Evolutionary conservation across 2,888 invertebrate genomes (phyloP), one percentile per base, ranked within the genome.

Genomic region (Chironomus riparius): DNA sequence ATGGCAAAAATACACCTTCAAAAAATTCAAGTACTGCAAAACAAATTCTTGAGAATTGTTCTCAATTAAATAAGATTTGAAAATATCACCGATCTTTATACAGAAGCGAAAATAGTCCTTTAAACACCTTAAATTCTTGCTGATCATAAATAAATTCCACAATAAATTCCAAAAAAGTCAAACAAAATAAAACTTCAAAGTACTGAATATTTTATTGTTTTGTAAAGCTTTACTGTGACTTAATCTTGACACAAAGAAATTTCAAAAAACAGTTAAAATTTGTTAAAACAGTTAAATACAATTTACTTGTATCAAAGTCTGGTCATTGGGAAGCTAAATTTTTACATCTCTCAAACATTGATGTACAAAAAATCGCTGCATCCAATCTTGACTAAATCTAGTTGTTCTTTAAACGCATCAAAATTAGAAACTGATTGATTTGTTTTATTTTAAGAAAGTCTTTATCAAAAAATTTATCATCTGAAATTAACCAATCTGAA

Each of bases 171-270:
- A n/a, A n/a, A n/a, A n/a, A n/a, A n/a, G n/a, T n/a, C n/a, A n/a
- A n/a, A n/a, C n/a, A n/a, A n/a, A n/a, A n/a, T n/a, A n/a, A n/a
- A n/a, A n/a, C n/a, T n/a, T n/a, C n/a, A n/a, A n/a, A n/a, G n/a
- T n/a, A n/a, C n/a, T n/a, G n/a, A n/a, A n/a, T 88, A 86, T 76
- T 88, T 85, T 78, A 86, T 84, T 0, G 84, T 85, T 78, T 85
- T 83, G 80, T 88, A 87, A 78, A 91, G 87, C 79, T 88, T 86
- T 80, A 89, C 89, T 2, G 89, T 88, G 70, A 89, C 87, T 81
- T 89, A 89, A 80, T 89, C 89, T 75, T 85, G 81, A 78, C 91
- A 88, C 77, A 90, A 84, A 13, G 91, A 90, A 81, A 92, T 91
- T 82, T 65, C 24, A n/a, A 65, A 65, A 10, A 24, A 65, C 12